Percentiles rank a stretch among this genome's conserved stretches.
Conservation (phyloP, 2,113 vertebrate genomes). For the Rhinolophus sinicus region DNA sequence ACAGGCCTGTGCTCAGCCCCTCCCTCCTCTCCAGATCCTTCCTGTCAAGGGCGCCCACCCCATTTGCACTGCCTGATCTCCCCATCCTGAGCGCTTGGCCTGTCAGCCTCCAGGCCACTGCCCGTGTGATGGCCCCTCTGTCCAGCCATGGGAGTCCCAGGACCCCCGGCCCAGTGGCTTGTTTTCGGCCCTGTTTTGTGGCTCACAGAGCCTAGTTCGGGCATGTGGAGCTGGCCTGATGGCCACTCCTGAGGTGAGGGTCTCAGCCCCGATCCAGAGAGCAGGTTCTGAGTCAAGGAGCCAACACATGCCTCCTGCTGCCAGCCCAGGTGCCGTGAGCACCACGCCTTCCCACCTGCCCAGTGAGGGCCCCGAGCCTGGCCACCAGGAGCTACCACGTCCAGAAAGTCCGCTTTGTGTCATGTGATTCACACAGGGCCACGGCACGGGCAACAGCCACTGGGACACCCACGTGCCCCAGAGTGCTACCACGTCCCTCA, state of each 20-base stretch:
- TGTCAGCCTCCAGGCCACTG: fast-evolving
- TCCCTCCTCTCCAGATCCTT: too few species aligned
- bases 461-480: not conserved
- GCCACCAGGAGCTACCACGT: not conserved
- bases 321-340: not conserved
- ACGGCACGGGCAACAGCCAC: fast-evolving
- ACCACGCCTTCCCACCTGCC: not conserved
- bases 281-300: not conserved
- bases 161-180: fast-evolving
- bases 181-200: not conserved
- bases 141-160: not conserved
- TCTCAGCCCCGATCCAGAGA: not conserved
- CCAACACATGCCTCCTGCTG: not conserved
- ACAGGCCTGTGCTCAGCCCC: not conserved
- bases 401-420: not conserved
- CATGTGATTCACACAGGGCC: not conserved
- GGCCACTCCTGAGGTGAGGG: not conserved
- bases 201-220: not conserved
- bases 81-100: too few species aligned
- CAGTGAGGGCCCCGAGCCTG: not conserved
- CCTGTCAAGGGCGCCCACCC: not conserved
- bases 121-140: fast-evolving
- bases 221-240: fast-evolving
- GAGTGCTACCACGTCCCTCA: not conserved
- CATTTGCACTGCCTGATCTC: too few species aligned